These are phyloP conservation scores for Plemyria rubiginata DNA, from an alignment of 2,888 invertebrate genomes.

Conservation along the genomic window DNA sequence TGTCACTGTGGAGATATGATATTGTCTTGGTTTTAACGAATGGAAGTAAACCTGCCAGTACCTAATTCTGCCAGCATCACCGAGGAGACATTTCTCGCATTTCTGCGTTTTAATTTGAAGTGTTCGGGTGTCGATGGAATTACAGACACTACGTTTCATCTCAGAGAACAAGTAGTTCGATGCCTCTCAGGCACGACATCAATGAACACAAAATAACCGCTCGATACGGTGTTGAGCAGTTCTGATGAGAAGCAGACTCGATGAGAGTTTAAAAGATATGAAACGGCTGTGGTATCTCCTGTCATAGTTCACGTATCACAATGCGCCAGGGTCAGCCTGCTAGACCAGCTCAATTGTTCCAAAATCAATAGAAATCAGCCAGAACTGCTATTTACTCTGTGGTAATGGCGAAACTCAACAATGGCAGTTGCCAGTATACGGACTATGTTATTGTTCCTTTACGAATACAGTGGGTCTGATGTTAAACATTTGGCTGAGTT, in stretches of 20 bases:
- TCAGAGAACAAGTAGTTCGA: neutral
- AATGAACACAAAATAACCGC: neutral
- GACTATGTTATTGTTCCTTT: slow-evolving; percentile 54
- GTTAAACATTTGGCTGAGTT: slow-evolving; percentile 37
- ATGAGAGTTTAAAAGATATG: no score
- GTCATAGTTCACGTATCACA: slow-evolving; percentile 49
- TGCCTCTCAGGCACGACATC: no score
- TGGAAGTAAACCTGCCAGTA: neutral
- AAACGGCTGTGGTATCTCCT: slow-evolving; percentile 36
- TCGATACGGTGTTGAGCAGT: neutral
- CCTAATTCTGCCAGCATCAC: neutral
- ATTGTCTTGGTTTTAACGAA: slow-evolving; percentile 1
- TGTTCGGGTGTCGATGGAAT: neutral
- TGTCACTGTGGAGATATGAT: neutral
- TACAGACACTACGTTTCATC: neutral
- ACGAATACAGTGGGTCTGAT: slow-evolving; percentile 42
- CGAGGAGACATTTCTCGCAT: neutral
- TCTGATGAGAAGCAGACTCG: no score
- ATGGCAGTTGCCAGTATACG: slow-evolving; percentile 44
- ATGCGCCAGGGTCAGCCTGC: slow-evolving; percentile 52
- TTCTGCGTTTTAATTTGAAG: neutral
- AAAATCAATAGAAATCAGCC: slow-evolving; percentile 51
- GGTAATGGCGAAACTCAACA: slow-evolving; percentile 50
- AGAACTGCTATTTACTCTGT: slow-evolving; percentile 12
- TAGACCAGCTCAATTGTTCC: slow-evolving; percentile 54